phyloP scores from a whole-genome alignment of 2,888 invertebrate species.

The Bhutanitis thaidina region DNA sequence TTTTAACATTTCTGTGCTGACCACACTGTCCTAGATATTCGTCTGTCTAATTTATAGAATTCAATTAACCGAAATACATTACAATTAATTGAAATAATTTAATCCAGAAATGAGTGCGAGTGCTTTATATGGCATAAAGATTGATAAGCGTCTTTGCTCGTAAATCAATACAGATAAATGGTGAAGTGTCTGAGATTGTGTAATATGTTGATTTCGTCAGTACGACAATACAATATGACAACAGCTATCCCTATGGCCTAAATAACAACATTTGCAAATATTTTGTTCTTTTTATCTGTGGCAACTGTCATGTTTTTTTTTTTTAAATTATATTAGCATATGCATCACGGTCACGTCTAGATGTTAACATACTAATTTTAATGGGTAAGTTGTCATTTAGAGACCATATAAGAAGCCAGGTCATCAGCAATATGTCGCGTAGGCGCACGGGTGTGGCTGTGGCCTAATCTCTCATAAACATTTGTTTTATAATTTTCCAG shows the following conservation, averaged over 20 bases:
- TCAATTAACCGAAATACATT: constrained; percentile 1
- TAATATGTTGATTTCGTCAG: background rate
- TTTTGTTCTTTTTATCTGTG: no score
- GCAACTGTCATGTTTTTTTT: no score
- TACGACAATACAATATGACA: no score
- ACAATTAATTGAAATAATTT: constrained; percentile 3
- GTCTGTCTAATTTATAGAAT: background rate
- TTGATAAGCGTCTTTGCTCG: constrained; percentile 1
- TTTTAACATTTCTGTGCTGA: constrained; percentile 6
- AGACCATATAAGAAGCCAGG: constrained; percentile 55
- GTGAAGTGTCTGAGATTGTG: background rate
- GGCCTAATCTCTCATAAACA: constrained; percentile 48
- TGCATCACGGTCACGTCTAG: no score
- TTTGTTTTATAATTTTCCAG: constrained; percentile 46
- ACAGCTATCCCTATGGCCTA: no score
- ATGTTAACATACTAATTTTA: constrained; percentile 23
- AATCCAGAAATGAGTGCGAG: background rate
- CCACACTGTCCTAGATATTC: constrained; percentile 1
- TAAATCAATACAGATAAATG: constrained; percentile 4
- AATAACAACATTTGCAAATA: no score
- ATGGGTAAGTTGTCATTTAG: constrained; percentile 48
- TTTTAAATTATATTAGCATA: no score
- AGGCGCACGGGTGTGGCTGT: constrained; percentile 65
- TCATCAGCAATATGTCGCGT: constrained; percentile 42
- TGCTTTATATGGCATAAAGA: background rate